Conservation (phyloP, 2,797 vertebrate species). For the Argyrosomus regius region DNA sequence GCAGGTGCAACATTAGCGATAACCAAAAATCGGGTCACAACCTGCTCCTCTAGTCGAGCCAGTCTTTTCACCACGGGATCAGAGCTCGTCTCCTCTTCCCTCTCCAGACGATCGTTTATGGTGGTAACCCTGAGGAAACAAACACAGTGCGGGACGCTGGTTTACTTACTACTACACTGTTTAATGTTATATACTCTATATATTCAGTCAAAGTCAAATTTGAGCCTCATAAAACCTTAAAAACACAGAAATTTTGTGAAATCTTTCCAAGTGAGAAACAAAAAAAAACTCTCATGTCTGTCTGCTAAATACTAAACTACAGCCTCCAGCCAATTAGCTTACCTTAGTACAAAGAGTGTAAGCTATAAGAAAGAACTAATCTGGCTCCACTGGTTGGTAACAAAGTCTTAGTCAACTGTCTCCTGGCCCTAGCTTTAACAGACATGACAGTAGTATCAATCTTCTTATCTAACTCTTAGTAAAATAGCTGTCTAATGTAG, state of each 20-base stretch:
- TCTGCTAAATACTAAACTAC: not conserved
- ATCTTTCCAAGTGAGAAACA: not conserved
- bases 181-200: not conserved
- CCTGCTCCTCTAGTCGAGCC: slow-evolving; percentile 92
- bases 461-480: not conserved
- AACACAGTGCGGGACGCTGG: not conserved
- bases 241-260: not conserved
- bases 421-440: not conserved
- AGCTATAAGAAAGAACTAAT: not conserved
- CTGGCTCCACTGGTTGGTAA: not conserved
- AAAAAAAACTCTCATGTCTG: not conserved
- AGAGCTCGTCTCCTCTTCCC: slow-evolving; percentile 81
- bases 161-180: not conserved
- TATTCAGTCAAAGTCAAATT: not conserved
- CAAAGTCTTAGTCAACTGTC: not conserved
- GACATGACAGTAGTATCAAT: not conserved
- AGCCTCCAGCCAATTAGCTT: not conserved
- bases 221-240: not conserved
- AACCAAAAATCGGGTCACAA: slow-evolving; percentile 65
- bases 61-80: slow-evolving; percentile 84
- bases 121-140: slow-evolving; percentile 84
- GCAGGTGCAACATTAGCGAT: slow-evolving; percentile 33
- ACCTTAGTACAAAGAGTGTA: not conserved
- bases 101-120: slow-evolving; percentile 86
- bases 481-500: not conserved